phyloP scores from a whole-genome alignment of 2,113 vertebrate species.

The Alethe diademata region DNA sequence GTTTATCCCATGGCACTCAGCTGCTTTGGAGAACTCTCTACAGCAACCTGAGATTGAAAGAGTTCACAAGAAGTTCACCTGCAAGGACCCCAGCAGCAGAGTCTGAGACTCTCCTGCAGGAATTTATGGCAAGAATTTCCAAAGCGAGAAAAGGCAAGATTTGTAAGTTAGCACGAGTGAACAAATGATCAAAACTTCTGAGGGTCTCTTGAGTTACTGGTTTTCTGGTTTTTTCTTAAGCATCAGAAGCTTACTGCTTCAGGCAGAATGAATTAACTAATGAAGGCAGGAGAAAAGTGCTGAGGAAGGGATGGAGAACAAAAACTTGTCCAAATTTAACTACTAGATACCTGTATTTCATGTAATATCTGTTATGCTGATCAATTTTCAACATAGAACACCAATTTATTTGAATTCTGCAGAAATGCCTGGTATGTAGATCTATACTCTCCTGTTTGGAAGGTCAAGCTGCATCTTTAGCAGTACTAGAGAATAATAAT shows the following conservation, averaged over 20 bases:
- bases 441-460: neutral
- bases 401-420: neutral
- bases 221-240: neutral
- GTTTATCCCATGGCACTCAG: neutral
- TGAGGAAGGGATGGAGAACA: neutral
- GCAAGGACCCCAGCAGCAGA: neutral
- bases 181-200: constrained; percentile 9
- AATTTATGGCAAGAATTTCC: neutral
- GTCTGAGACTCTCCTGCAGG: neutral
- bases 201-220: neutral
- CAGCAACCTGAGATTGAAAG: neutral
- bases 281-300: neutral
- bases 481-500: neutral
- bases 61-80: neutral
- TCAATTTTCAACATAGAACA: neutral
- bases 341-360: neutral
- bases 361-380: neutral
- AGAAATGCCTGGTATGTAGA: neutral
- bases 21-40: neutral
- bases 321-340: neutral
- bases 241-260: neutral
- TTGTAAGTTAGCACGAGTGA: neutral
- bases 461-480: neutral
- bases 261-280: neutral
- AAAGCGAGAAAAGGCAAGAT: neutral